Evolutionary conservation across 2,888 invertebrate genomes (phyloP).

Genomic region (Heliconius cydno): DNA sequence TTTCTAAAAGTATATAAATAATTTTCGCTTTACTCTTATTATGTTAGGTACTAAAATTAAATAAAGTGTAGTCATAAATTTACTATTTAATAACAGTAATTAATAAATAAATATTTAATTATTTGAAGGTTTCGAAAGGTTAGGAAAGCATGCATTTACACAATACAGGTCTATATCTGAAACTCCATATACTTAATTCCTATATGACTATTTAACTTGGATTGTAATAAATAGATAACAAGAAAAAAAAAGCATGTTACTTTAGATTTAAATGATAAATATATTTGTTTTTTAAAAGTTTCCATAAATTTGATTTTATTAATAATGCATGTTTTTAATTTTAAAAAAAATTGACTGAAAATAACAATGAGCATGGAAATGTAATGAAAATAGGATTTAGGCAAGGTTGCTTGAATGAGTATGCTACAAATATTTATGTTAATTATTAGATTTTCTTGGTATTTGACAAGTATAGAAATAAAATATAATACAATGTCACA

Average conservation of each 20-base stretch:
- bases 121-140: neutral
- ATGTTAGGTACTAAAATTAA: neutral
- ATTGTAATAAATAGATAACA: neutral
- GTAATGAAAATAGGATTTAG: neutral
- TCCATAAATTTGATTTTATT: neutral
- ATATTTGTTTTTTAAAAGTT: neutral
- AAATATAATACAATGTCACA: neutral
- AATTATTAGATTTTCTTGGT: neutral
- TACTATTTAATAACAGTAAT: neutral
- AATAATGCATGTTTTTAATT: neutral
- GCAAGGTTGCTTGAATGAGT: neutral
- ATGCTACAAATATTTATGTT: neutral
- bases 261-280: neutral
- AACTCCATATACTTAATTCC: neutral
- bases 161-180: neutral
- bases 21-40: neutral
- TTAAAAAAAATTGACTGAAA: no score
- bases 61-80: neutral
- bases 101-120: no score
- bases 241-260: neutral
- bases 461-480: neutral
- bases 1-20: neutral
- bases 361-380: neutral
- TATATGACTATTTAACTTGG: neutral
- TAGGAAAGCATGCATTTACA: neutral